These are phyloP conservation scores for Clunio marinus DNA, from an alignment of 2,888 invertebrate species.

Conservation along the genomic window DNA sequence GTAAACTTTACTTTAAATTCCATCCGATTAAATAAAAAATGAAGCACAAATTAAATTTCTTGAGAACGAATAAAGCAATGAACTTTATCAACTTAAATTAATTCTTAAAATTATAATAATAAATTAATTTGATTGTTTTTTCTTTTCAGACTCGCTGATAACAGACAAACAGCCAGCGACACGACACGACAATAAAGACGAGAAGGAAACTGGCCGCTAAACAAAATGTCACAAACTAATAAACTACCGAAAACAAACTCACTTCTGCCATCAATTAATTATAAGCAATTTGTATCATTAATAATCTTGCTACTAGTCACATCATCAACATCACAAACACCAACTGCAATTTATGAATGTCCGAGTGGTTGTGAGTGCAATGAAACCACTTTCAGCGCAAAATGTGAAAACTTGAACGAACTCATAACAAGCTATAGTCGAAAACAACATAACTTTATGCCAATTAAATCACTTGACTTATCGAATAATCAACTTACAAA, in stretches of 20 bases:
- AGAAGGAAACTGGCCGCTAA: background rate
- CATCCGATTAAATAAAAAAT: no score
- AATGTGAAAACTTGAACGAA: slow-evolving; percentile 47
- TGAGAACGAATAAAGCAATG: no score
- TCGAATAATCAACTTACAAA: slow-evolving; percentile 61
- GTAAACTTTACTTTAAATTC: no score
- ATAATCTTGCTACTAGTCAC: slow-evolving; percentile 33
- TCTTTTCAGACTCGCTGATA: background rate
- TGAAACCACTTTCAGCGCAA: slow-evolving; percentile 42
- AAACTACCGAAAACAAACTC: background rate
- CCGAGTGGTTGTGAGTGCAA: slow-evolving; percentile 16
- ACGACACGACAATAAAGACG: background rate
- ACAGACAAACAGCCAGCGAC: background rate
- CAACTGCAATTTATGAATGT: slow-evolving; percentile 18
- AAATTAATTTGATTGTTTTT: no score
- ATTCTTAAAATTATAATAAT: no score
- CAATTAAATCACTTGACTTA: slow-evolving; percentile 56
- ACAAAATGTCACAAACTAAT: background rate
- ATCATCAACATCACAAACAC: slow-evolving; percentile 11
- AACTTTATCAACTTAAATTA: no score
- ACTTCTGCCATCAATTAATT: slow-evolving; percentile 29
- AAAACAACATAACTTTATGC: slow-evolving; percentile 39
- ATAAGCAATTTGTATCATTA: slow-evolving; percentile 25
- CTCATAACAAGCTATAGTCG: slow-evolving; percentile 40
- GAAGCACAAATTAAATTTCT: no score